Conservation (phyloP, 2,797 vertebrate genomes). For the Stomatorhinus walkeri region DNA sequence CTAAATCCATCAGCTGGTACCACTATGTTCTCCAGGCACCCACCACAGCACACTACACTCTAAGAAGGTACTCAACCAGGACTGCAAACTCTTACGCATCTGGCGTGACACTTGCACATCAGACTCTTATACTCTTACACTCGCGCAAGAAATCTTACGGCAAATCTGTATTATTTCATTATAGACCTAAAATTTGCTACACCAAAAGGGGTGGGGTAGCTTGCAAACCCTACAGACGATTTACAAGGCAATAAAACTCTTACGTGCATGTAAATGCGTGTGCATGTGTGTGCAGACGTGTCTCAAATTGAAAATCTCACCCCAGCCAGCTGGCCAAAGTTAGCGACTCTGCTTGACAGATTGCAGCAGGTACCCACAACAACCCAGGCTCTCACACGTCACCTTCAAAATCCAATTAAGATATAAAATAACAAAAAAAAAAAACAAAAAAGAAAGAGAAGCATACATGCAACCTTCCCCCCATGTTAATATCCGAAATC, state of each 20-base stretch:
- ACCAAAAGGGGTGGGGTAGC: not conserved
- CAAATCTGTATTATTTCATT: not conserved
- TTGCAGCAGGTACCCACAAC: not conserved
- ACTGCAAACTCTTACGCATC: not conserved
- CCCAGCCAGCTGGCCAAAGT: not conserved
- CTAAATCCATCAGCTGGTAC: not conserved
- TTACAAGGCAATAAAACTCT: not conserved
- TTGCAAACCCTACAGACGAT: not conserved
- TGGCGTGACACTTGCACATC: not conserved
- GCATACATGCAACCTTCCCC: not conserved
- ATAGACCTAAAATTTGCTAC: not conserved
- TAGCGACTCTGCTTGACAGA: not conserved
- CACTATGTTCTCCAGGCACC: not conserved
- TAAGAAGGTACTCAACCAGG: not conserved
- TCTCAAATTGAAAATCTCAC: not conserved
- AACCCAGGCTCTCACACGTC: not conserved
- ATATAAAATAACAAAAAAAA: not conserved
- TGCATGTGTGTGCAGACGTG: not conserved
- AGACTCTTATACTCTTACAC: not conserved
- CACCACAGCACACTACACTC: not conserved
- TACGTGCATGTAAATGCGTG: not conserved
- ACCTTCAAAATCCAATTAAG: not conserved
- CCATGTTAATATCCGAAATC: not conserved
- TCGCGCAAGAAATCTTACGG: not conserved
- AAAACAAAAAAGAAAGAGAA: not conserved